Percentiles rank a stretch among this genome's conserved stretches.
Evolutionary conservation across 2,113 vertebrate genomes (phyloP).

Genomic region (Xiphias gladius): DNA sequence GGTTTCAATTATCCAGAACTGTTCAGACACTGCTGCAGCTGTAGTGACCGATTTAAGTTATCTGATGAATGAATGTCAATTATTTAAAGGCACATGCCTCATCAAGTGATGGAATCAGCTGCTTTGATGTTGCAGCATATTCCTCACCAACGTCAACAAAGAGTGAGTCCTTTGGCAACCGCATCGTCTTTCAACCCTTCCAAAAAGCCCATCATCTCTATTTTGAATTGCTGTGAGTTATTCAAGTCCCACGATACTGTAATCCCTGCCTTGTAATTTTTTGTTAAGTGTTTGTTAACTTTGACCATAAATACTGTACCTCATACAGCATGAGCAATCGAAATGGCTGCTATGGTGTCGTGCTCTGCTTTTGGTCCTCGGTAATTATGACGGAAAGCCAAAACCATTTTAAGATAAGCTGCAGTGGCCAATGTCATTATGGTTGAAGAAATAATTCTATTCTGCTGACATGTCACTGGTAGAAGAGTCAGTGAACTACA

Average conservation of each 20-base stretch:
- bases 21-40: slow-evolving; percentile 35
- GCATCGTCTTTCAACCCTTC: slow-evolving; percentile 21
- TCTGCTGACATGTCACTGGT: slow-evolving; percentile 29
- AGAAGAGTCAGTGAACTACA: slow-evolving; percentile 12
- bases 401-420: slow-evolving; percentile 5
- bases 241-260: slow-evolving; percentile 10
- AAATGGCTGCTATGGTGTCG: not conserved
- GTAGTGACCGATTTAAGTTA: slow-evolving; percentile 51
- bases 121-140: slow-evolving; percentile 52
- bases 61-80: slow-evolving; percentile 49
- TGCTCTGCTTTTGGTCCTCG: slow-evolving; percentile 13
- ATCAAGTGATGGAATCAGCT: slow-evolving; percentile 46
- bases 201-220: slow-evolving; percentile 27
- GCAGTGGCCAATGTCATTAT: slow-evolving; percentile 17
- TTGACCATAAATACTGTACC: slow-evolving; percentile 3
- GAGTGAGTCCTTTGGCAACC: slow-evolving; percentile 25
- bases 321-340: not conserved
- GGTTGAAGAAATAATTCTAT: not conserved
- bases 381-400: not conserved
- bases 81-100: slow-evolving; percentile 42
- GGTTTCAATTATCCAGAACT: slow-evolving; percentile 46
- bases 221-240: slow-evolving; percentile 14
- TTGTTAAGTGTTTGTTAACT: slow-evolving; percentile 31
- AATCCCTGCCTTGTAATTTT: not conserved
- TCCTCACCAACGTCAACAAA: slow-evolving; percentile 30